These are phyloP conservation scores for Rynchops niger DNA, from an alignment of 2,113 vertebrate genomes.

Conservation along the genomic window DNA sequence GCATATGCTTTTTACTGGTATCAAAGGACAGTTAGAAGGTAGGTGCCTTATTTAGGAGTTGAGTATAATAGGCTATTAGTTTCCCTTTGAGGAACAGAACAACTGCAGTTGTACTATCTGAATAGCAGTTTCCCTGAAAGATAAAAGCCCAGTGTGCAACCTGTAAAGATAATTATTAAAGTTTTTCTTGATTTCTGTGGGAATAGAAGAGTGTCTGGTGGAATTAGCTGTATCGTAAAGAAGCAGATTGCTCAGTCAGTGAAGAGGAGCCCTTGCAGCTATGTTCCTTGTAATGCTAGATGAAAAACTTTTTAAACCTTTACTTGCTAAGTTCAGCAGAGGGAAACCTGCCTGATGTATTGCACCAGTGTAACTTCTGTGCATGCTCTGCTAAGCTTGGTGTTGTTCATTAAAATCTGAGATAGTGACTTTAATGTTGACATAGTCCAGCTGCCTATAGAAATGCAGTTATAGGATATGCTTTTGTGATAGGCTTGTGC, in stretches of 20 bases:
- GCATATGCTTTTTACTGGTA: neutral
- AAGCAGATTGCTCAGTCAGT: neutral
- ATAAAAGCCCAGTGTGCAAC: neutral
- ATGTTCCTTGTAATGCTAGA: neutral
- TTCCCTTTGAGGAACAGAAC: neutral
- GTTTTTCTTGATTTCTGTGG: neutral
- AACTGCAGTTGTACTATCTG: neutral
- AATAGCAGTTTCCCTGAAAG: neutral
- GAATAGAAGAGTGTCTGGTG: neutral
- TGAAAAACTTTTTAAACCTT: neutral
- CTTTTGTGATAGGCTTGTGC: neutral
- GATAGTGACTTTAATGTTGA: neutral
- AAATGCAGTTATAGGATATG: neutral
- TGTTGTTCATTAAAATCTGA: neutral
- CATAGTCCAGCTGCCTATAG: neutral
- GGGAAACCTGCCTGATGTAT: neutral
- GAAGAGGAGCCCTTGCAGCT: neutral
- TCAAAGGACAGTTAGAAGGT: neutral
- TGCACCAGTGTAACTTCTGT: neutral
- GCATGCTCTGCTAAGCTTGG: neutral
- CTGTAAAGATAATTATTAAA: neutral
- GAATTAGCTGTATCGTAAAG: neutral
- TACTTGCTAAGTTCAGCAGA: neutral
- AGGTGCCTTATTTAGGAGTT: neutral
- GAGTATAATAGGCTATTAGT: neutral